These are phyloP conservation scores for Erebia palarica DNA, from an alignment of 2,888 invertebrate genomes.

Conservation along the genomic window DNA sequence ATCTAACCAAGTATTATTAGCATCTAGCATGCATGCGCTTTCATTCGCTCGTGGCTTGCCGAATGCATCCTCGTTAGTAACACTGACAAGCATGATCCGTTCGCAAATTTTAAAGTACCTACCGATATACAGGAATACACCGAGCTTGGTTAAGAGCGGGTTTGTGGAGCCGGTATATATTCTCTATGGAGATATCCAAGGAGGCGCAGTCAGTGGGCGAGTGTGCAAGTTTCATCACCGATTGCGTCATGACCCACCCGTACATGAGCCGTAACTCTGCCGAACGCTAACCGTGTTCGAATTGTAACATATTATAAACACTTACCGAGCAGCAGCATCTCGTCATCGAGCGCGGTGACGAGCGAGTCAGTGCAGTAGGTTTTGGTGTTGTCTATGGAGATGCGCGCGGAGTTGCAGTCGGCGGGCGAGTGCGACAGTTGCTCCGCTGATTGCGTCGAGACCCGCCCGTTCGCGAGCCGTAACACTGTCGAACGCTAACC, in stretches of 20 bases:
- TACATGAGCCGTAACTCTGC: constrained; percentile 88
- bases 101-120: not conserved
- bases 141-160: constrained; percentile 96
- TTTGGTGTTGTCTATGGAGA: constrained; percentile 94
- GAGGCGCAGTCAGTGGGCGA: constrained; percentile 80
- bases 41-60: too few species aligned
- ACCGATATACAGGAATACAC: constrained; percentile 77
- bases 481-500: constrained; percentile 85
- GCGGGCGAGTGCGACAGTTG: constrained; percentile 79
- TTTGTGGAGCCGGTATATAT: constrained; percentile 94
- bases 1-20: too few species aligned
- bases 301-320: constrained; percentile 15
- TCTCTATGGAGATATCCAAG: constrained; percentile 92
- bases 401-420: constrained; percentile 45
- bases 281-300: constrained; percentile 68
- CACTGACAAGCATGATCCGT: not conserved
- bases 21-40: too few species aligned
- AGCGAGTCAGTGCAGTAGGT: constrained; percentile 94
- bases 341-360: constrained; percentile 97
- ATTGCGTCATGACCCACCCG: constrained; percentile 84
- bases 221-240: constrained; percentile 83
- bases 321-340: constrained; percentile 90
- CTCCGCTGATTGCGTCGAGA: constrained; percentile 80
- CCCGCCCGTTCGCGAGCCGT: constrained; percentile 88
- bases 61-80: not conserved